Evolutionary conservation across 2,113 vertebrate genomes (phyloP), one percentile per base, ranked within the genome.

Genomic region (Actenoides lindsayi): DNA sequence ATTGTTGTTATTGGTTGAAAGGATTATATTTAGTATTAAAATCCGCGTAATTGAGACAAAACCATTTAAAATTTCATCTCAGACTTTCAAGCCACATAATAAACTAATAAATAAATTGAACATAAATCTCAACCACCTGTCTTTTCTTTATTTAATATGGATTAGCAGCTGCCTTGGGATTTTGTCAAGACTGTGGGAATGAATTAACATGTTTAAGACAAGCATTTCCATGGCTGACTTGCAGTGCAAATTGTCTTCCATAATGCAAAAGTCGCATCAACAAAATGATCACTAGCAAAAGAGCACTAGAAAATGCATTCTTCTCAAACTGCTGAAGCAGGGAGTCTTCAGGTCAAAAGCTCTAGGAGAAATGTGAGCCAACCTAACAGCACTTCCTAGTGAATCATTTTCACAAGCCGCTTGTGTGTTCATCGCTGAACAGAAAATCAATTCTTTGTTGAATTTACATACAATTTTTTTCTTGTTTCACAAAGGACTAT

Each of bases 181-280:
- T 90, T 95, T 92, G 37, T 97, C 77, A 89, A 69, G 81, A 78
- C 76, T 96, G 84, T 95, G 93, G 71, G 83, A 97, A 95, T 91
- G 60, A 95, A 57, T 82, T 87, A 86, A 88, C 33, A 18, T 90
- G 31, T 93, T 93, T 87, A 79, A 90, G 90, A 83, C 35, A 74
- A 89, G 75, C 64, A 90, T 96, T 95, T 96, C 70, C 62, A 68
- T 0, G 14, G 80, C 90, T 94, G 74, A 93, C 71, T 96, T 93
- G 85, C 75, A 80, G 62, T 89, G 67, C 64, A 95, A 89, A 71
- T 81, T 89, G 39, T 69, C 60, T 78, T 94, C 60, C 51, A 67
- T 73, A 89, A 87, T 65, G 91, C 77, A 95, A 79, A 67, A 90
- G 30, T 44, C 44, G 1, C 62, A 82, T 54, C 77, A 91, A 89